Conservation (phyloP, 2,888 invertebrate genomes). For the Chydorus sphaericus region DNA sequence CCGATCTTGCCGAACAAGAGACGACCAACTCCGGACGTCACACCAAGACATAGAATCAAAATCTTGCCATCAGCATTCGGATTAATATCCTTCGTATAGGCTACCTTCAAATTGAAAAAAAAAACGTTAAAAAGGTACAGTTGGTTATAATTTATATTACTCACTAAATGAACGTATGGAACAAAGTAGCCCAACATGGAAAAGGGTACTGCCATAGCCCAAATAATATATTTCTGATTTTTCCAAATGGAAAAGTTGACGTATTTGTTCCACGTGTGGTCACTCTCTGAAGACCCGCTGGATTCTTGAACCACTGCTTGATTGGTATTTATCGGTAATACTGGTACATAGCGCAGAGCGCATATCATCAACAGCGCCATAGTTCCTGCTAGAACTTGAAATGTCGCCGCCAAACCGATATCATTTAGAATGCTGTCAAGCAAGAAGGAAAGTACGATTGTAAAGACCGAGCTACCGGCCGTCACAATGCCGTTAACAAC, state of each 20-base stretch:
- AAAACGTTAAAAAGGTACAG: too few species aligned
- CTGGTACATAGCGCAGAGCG: conserved; percentile 28
- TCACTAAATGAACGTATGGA: conserved; percentile 76
- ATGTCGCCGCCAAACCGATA: conserved; percentile 40
- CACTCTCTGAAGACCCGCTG: background rate
- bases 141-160: too few species aligned
- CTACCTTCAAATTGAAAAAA: conserved; percentile 31
- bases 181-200: conserved; percentile 77
- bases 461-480: conserved; percentile 78
- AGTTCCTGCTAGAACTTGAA: conserved; percentile 44
- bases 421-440: conserved; percentile 46
- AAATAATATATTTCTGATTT: conserved; percentile 63
- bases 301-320: background rate
- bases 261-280: conserved; percentile 27
- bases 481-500: conserved; percentile 81
- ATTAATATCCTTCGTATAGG: conserved; percentile 52
- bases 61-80: conserved; percentile 45
- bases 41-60: conserved; percentile 70
- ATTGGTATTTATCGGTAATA: conserved; percentile 15
- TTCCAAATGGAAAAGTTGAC: conserved; percentile 66
- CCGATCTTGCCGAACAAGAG: conserved; percentile 70
- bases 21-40: conserved; percentile 70
- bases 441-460: conserved; percentile 57
- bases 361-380: conserved; percentile 48
- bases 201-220: conserved; percentile 69